Percentiles rank a stretch among this genome's conserved stretches.
These are phyloP conservation scores for Microplitis demolitor DNA, from an alignment of 1,140 invertebrate species.

Conservation along the genomic window DNA sequence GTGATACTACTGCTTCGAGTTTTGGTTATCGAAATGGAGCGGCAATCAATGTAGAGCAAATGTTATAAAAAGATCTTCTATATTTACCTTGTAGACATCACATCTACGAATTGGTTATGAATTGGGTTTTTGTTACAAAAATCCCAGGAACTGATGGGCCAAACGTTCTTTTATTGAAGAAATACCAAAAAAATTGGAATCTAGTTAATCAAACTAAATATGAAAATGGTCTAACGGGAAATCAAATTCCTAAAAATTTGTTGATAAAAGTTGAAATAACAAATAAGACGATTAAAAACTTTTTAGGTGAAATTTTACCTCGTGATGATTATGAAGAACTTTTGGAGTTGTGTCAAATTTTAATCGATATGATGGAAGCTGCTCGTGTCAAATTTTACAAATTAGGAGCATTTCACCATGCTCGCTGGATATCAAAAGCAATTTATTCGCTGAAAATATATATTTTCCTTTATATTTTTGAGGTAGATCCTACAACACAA, in stretches of 20 bases:
- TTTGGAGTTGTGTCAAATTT: conserved; percentile 35
- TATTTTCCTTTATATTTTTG: conserved; percentile 20
- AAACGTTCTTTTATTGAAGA: conserved; percentile 44
- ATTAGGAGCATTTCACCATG: conserved; percentile 18
- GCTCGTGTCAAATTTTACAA: not conserved
- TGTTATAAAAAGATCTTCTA: conserved; percentile 40
- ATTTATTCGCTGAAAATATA: conserved; percentile 35
- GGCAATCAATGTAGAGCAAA: conserved; percentile 39
- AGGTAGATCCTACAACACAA: conserved; percentile 1
- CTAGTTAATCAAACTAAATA: conserved; percentile 16
- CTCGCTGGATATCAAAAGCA: conserved; percentile 34
- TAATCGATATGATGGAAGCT: conserved; percentile 23
- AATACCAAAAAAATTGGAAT: conserved; percentile 39
- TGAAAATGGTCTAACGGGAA: conserved; percentile 24
- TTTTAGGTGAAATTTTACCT: conserved; percentile 3
- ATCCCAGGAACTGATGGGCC: conserved; percentile 39
- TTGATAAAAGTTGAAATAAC: conserved; percentile 6
- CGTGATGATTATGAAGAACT: conserved; percentile 38
- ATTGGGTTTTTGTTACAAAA: conserved; percentile 34
- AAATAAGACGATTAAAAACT: conserved; percentile 24
- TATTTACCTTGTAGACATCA: conserved; percentile 45
- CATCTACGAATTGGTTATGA: conserved; percentile 43
- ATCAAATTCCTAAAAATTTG: conserved; percentile 15
- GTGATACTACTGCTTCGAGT: conserved; percentile 48
- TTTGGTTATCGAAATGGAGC: conserved; percentile 39